Evolutionary conservation across 2,113 vertebrate genomes (phyloP), one percentile per base, ranked within the genome.

Genomic region (Natator depressus): DNA sequence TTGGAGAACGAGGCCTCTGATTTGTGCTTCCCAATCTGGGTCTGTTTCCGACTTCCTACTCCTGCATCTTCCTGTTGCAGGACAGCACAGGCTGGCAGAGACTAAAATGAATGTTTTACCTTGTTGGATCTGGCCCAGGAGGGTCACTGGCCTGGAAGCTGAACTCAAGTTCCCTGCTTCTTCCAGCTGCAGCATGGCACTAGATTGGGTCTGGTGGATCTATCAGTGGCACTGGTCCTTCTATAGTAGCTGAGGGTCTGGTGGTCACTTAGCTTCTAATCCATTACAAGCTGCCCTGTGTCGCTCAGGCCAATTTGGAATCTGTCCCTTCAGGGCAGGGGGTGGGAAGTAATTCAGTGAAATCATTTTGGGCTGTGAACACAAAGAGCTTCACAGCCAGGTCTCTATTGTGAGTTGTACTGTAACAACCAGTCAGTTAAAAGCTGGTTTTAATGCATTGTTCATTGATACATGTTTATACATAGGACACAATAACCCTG

Each of bases 381-480:
- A 31, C 59, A 62, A 10, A 59, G 10, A 62, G 59, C 29, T 62
- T 62, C 38, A 35, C 31, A 38, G 9, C 19, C 19, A 75, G 17
- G 8, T 42, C 10, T 19, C n/a, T 42, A 6, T 35, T 35, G 62
- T 69, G n/a, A 38, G n/a, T 75, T 25, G 5, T 46, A 46, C 20
- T 25, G 22, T 24, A 38, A n/a, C 35, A 69, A 13, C 20, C 6
- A 35, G 50, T 35, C 5, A 24, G 51, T 16, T 51, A 53, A 3
- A 38, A 69, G 78, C 87, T 6, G 20, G 53, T 93, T 94, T 88
- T 84, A 92, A 55, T 0, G 80, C 55, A 97, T 97, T 97, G 97
- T 97, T 96, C 90, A 72, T 38, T 27, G 24, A 27, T 47, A 2
- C 42, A 8, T 47, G 3, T 22, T 38, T 38, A 20, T 14, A 24